Evolutionary conservation across 2,113 vertebrate species (phyloP), one percentile per base, ranked within the genome.

Genomic region (Corapipo altera): DNA sequence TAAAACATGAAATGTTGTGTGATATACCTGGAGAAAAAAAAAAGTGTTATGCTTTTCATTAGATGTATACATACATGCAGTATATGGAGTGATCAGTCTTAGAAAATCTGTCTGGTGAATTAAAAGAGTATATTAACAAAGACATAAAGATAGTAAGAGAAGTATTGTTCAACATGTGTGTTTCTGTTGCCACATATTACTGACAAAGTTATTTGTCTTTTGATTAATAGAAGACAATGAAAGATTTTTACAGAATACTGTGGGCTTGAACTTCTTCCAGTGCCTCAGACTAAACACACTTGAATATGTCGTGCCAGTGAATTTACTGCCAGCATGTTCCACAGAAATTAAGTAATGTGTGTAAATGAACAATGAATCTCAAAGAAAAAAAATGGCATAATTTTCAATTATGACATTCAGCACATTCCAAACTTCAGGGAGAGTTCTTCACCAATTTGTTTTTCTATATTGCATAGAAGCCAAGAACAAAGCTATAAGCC

Each of bases 231-330:
- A 84, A 88, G 35, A 65, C 13, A 66, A 67, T 8, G 27, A 85
- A 71, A 92, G 26, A 26, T 49, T 86, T 84, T 91, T 71, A 27
- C 41, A 84, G 65, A 90, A 88, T 64, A 54, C n/a, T 52, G 23
- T 79, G 64, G 51, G 14, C 41, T 76, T 90, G 54, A 94, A 82
- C 18, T 39, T 66, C n/a, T 85, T 92, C 51, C 72, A 74, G 26
- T 55, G 41, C 27, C 59, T 92, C 74, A 93, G 84, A 93, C 71
- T 94, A 96, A 95, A 91, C 80, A 95, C 46, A 59, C 21, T 84
- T 86, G 39, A 51, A 28, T 49, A 51, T 76, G 88, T 84, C 44
- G 73, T 73, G 35, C 35, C 66, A 85, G 37, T 74, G 62, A 89
- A 88, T 86, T 96, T 92, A 91, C 43, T 62, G 57, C 43, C 67